Evolutionary conservation across 2,888 invertebrate genomes (phyloP), one percentile per base, ranked within the genome.

Genomic region (Selenia dentaria): DNA sequence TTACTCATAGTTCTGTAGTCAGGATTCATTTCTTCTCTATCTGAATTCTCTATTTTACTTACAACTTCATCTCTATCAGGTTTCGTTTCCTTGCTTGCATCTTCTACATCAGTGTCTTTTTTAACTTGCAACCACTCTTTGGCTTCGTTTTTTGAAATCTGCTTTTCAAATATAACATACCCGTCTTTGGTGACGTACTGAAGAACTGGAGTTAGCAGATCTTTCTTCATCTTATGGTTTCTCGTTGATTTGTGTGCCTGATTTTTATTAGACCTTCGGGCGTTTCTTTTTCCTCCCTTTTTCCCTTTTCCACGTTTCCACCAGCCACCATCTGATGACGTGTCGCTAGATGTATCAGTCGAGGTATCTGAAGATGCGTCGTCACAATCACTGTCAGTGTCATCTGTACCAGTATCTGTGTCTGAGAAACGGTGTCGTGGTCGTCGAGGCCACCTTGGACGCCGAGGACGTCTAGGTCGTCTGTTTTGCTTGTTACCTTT

Each of bases 121-220:
- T 71, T 75, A 3, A 57, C 57, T 27, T 56, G 65, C 10, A 81
- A 44, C 88, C 88, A 89, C 49, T 80, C 72, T 8, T 74, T 81
- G 0, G 88, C 88, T 67, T 89, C 87, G 2, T 56, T 68, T 52
- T 79, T 83, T 1, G 80, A 67, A 38, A 89, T 86, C 26, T 76
- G 66, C 56, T 85, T 88, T 54, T 89, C 87, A 55, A 71, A 89
- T 51, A 89, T 83, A 0, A 89, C 88, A 43, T 86, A 88, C 0
- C 88, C 88, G 40, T 88, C 86, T 37, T 85, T 85, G 0, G 85
- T 88, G 0, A 89, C 85, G 33, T 89, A 89, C 44, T 89, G 88
- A 1, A 89, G 57, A 6, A 88, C 65, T 0, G 88, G 88, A 8
- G 85, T 87, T 0, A 88, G 53, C 1, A 83, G 31, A 4, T 73